Evolutionary conservation across 2,888 invertebrate species (phyloP).

Genomic region (Caenorhabditis macrosperma): DNA sequence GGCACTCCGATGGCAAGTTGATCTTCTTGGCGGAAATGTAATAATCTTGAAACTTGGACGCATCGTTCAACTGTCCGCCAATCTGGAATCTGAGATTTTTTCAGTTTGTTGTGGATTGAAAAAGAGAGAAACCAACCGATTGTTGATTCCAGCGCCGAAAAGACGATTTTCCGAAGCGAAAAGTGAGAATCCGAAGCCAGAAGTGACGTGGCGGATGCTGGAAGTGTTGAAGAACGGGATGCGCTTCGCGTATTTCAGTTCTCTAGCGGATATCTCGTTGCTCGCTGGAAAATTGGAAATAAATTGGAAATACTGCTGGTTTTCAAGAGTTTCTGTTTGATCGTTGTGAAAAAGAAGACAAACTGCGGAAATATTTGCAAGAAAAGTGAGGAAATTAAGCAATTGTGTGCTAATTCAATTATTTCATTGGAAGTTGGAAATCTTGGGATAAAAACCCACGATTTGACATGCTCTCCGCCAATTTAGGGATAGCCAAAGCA

Average conservation of each 20-base stretch:
- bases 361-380: no score
- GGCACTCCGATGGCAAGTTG: constrained; percentile 48
- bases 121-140: constrained; percentile 61
- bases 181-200: constrained; percentile 78
- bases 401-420: constrained; percentile 12
- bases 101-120: neutral
- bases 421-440: neutral
- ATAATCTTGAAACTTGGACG: constrained; percentile 60
- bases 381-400: no score
- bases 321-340: no score
- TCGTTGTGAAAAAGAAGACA: no score
- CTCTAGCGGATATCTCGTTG: constrained; percentile 42
- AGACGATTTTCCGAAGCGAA: constrained; percentile 72
- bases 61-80: constrained; percentile 49
- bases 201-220: constrained; percentile 70
- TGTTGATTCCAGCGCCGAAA: constrained; percentile 77
- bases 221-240: constrained; percentile 72
- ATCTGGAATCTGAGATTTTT: constrained; percentile 65
- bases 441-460: no score
- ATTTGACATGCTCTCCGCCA: constrained; percentile 40
- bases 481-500: constrained; percentile 69
- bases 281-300: no score
- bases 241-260: constrained; percentile 65
- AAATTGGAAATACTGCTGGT: no score
- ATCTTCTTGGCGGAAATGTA: constrained; percentile 68